Evolutionary conservation across 1,140 invertebrate species (phyloP), one percentile per base, ranked within the genome.

Genomic region (Luehdorfia chinensis): DNA sequence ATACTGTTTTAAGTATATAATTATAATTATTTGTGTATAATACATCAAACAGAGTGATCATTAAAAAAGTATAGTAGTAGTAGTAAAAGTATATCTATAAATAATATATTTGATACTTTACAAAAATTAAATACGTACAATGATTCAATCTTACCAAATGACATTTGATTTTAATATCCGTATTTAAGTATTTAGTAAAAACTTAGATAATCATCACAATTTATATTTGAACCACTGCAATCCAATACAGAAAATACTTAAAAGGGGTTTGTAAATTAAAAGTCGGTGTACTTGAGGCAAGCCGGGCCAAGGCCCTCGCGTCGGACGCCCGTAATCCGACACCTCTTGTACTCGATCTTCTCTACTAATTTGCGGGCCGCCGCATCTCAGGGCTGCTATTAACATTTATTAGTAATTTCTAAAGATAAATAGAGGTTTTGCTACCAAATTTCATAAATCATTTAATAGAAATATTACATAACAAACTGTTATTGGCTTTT

Each of bases 261-360:
- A 27, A 41, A 23, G 16, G 37, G 27, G 54, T 54, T 47, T 23
- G 60, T 64, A 61, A 67, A 65, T 67, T 65, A 60, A 45, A 44
- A 50, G 41, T 55, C 47, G 57, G 47, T 55, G 52, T 52, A 56
- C 46, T 52, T 36, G 51, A 39, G 21, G 36, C 47, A 59, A 59
- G 65, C 59, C 59, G 62, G 59, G 55, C 64, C 58, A 66, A 65
- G 74, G 64, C 72, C 63, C 66, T 65, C 66, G 57, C 43, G 61
- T 59, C 68, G 56, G 64, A 59, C 66, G 67, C 60, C 55, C 53
- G 78, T 73, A 83, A 83, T 63, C 70, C 64, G 70, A 83, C 70
- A 79, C 78, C 73, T 74, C 74, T 70, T 83, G 72, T 76, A 75
- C 71, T 74, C 72, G 73, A 79, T 79, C 72, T 75, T 70, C 75